A percentile compares a stretch with the other conserved stretches of the same genome.
phyloP scores from a whole-genome alignment of 2,797 vertebrate genomes.

The Centropyge bicolor region DNA sequence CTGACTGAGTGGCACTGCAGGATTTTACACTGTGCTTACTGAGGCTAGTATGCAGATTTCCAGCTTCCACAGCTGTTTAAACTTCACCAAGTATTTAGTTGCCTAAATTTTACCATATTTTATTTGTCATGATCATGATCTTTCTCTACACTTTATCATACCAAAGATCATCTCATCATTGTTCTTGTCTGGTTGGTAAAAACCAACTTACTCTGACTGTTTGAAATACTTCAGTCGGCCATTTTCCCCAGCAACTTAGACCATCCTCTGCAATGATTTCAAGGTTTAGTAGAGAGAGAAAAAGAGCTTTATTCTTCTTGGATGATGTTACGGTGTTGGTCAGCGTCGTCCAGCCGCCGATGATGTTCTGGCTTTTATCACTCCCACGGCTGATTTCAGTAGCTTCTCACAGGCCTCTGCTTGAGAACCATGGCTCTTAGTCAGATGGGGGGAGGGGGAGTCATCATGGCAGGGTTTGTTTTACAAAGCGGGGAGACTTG shows the following conservation, averaged over 20 bases:
- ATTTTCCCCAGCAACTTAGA: slow-evolving; percentile 21
- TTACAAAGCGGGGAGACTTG: slow-evolving; percentile 24
- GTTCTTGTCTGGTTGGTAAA: background rate
- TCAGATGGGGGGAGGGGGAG: slow-evolving; percentile 23
- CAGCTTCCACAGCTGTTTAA: slow-evolving; percentile 42
- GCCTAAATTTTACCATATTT: background rate
- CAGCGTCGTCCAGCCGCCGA: background rate
- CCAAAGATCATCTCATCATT: fast-evolving
- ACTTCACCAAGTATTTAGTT: background rate
- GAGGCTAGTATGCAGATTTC: slow-evolving; percentile 23
- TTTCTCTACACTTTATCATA: no score
- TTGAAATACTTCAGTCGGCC: background rate
- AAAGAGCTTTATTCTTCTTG: slow-evolving; percentile 29
- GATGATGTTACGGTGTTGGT: slow-evolving; percentile 17
- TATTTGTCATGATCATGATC: slow-evolving; percentile 15
- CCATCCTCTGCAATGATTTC: background rate
- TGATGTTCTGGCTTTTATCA: slow-evolving; percentile 50
- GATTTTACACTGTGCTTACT: background rate
- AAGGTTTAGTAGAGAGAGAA: background rate
- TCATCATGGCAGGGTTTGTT: slow-evolving; percentile 46
- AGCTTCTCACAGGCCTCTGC: slow-evolving; percentile 5
- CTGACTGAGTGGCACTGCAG: slow-evolving; percentile 9
- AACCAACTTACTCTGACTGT: background rate
- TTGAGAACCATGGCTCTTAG: slow-evolving; percentile 38
- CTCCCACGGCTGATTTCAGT: slow-evolving; percentile 32